These are phyloP conservation scores for Mastacembelus armatus DNA, from an alignment of 2,797 vertebrate species.

Conservation along the genomic window DNA sequence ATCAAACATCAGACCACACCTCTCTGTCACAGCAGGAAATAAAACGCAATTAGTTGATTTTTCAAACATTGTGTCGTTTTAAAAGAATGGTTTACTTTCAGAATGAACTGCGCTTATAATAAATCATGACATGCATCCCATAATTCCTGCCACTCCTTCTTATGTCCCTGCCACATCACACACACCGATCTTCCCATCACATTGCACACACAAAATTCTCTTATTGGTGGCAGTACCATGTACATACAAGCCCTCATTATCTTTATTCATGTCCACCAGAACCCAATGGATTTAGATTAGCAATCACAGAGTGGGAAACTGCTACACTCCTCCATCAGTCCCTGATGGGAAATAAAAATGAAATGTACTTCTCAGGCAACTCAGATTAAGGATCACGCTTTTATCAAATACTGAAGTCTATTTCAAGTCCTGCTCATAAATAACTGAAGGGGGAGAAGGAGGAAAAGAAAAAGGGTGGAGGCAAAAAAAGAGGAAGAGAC, in stretches of 20 bases:
- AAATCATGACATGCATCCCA: slow-evolving; percentile 23
- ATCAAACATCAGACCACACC: slow-evolving; percentile 1
- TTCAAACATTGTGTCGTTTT: slow-evolving; percentile 27
- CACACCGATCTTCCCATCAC: slow-evolving; percentile 21
- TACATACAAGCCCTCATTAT: slow-evolving; percentile 59
- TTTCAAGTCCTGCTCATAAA: slow-evolving; percentile 83
- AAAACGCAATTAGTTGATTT: slow-evolving; percentile 39
- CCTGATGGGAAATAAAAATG: slow-evolving; percentile 82
- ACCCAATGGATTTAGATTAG: slow-evolving; percentile 77
- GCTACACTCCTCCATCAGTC: slow-evolving; percentile 69
- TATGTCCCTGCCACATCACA: slow-evolving; percentile 3
- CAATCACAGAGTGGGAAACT: slow-evolving; percentile 72
- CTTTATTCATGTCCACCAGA: slow-evolving; percentile 66
- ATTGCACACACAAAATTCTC: slow-evolving; percentile 29
- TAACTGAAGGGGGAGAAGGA: slow-evolving; percentile 73
- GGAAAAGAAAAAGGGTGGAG: slow-evolving; percentile 37
- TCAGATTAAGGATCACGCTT: slow-evolving; percentile 82
- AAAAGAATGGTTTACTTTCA: slow-evolving; percentile 6
- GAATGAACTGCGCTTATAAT: slow-evolving; percentile 14
- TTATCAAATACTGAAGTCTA: slow-evolving; percentile 84
- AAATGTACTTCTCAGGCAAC: slow-evolving; percentile 81
- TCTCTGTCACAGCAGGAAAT: no score
- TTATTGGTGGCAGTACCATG: slow-evolving; percentile 25
- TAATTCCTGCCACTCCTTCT: slow-evolving; percentile 8
- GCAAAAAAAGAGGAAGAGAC: slow-evolving; percentile 17